A percentile compares a stretch with the other conserved stretches of the same genome.
phyloP scores from a whole-genome alignment of 2,113 vertebrate species.

The Chamaea fasciata region DNA sequence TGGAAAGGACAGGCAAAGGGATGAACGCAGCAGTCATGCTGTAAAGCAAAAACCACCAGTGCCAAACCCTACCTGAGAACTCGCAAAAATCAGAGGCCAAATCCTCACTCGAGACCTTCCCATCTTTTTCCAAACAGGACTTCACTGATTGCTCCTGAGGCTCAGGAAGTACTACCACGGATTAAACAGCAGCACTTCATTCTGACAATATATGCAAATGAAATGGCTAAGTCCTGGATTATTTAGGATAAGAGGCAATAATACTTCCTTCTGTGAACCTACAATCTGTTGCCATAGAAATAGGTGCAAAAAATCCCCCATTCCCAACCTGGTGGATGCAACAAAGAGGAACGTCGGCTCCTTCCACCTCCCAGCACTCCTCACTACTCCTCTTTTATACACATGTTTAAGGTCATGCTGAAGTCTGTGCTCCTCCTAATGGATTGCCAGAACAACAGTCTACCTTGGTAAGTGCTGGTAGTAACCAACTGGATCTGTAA shows the following conservation, averaged over 20 bases:
- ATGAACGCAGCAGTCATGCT: not conserved
- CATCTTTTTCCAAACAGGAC: not conserved
- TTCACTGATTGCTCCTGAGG: not conserved
- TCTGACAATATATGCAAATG: not conserved
- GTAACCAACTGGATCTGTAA: not conserved
- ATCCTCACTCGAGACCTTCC: not conserved
- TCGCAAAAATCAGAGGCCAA: not conserved
- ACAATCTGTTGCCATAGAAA: slow-evolving; percentile 43
- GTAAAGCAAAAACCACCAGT: not conserved
- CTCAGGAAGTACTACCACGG: not conserved
- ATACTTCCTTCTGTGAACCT: not conserved
- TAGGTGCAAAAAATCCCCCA: not conserved
- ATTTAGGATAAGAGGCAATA: slow-evolving; percentile 6
- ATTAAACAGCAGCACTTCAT: not conserved
- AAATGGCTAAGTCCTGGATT: not conserved
- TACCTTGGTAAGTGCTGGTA: not conserved
- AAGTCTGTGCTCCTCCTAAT: not conserved
- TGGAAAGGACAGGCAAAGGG: not conserved
- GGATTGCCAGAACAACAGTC: not conserved
- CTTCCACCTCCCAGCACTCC: not conserved
- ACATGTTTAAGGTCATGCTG: not conserved
- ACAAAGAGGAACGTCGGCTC: not conserved
- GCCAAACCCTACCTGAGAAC: not conserved
- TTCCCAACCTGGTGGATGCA: not conserved
- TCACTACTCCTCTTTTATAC: not conserved